Evolutionary conservation across 1,140 invertebrate genomes (phyloP).

Genomic region (Diprion similis): DNA sequence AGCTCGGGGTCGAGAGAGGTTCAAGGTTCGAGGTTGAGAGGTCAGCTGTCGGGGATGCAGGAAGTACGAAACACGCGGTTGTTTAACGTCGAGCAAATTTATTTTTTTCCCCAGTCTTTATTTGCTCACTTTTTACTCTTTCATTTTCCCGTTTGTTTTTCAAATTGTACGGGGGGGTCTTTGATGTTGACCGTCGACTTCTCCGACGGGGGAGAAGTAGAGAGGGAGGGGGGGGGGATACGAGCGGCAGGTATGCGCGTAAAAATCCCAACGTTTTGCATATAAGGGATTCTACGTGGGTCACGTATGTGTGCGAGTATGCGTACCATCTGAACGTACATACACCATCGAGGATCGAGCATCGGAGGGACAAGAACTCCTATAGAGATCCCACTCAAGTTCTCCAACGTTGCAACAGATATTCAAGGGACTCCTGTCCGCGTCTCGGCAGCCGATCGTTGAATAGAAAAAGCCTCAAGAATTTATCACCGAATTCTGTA

Average conservation of each 20-base stretch:
- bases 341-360: too few relatives aligned
- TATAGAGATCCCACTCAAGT: too few relatives aligned
- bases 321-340: too few relatives aligned
- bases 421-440: too few relatives aligned
- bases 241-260: neutral
- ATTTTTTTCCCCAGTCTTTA: too few relatives aligned
- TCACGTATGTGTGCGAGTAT: neutral
- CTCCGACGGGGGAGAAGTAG: neutral
- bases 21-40: neutral
- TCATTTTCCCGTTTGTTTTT: neutral
- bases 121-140: neutral
- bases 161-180: neutral
- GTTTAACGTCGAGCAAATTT: neutral
- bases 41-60: neutral
- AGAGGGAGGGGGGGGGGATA: neutral
- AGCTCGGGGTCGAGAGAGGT: too few relatives aligned
- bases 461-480: too few relatives aligned
- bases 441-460: too few relatives aligned
- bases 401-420: too few relatives aligned
- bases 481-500: too few relatives aligned
- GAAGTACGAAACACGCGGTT: neutral
- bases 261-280: constrained; percentile 3
- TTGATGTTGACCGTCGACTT: too few relatives aligned
- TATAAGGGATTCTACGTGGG: neutral
- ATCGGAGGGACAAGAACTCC: too few relatives aligned